These are phyloP conservation scores for Oscheius myriophilus DNA, from an alignment of 2,888 invertebrate genomes.

Conservation along the genomic window DNA sequence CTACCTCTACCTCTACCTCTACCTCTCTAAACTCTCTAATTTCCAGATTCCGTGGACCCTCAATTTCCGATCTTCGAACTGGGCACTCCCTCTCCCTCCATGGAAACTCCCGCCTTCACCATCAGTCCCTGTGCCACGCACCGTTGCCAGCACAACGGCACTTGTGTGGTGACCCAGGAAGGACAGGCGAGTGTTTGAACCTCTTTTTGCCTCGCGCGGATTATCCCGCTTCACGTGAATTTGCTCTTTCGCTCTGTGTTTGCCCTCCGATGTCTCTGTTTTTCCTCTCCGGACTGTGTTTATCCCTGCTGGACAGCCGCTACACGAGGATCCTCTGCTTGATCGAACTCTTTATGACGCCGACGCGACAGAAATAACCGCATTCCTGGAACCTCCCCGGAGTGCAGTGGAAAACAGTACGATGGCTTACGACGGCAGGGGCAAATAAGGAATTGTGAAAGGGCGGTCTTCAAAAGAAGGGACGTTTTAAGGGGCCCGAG, in stretches of 20 bases:
- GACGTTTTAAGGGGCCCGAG: too few species aligned
- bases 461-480: too few species aligned
- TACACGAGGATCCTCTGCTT: background rate
- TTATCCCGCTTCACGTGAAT: conserved; percentile 23
- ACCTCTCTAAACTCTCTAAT: background rate
- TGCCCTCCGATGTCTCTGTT: conserved; percentile 22
- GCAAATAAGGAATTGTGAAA: too few species aligned
- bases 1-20: too few species aligned
- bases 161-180: conserved; percentile 56
- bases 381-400: too few species aligned
- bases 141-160: conserved; percentile 62
- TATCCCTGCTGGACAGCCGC: conserved; percentile 10
- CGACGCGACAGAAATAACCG: too few species aligned
- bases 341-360: too few species aligned
- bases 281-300: conserved; percentile 17
- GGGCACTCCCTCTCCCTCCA: conserved; percentile 19
- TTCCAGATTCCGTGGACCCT: conserved; percentile 20
- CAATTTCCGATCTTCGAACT: conserved; percentile 30
- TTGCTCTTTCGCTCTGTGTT: conserved; percentile 22
- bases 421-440: too few species aligned
- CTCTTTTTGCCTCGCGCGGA: conserved; percentile 1
- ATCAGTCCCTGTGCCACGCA: conserved; percentile 53
- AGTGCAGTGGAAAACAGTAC: too few species aligned
- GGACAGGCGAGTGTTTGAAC: conserved; percentile 36
- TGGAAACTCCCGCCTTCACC: conserved; percentile 36